Conservation (phyloP, 2,888 invertebrate genomes). For the Lasioglossum malachurum region DNA sequence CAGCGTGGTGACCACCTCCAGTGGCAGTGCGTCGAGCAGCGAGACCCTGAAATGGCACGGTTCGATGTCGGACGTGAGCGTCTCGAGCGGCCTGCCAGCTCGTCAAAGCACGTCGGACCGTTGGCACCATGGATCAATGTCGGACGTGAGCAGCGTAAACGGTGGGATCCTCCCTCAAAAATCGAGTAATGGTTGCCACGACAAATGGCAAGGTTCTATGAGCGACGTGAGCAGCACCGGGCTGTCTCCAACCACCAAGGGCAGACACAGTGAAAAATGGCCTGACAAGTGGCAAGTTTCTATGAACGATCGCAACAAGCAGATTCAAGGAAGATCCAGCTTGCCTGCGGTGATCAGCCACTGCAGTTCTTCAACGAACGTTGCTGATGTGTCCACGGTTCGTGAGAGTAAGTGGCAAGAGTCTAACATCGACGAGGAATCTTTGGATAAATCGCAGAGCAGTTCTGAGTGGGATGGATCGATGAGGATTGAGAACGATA, state of each 20-base stretch:
- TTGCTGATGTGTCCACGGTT: conserved; percentile 65
- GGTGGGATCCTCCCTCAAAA: conserved; percentile 73
- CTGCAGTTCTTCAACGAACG: conserved; percentile 66
- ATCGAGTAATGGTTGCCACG: conserved; percentile 68
- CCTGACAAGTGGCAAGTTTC: conserved; percentile 80
- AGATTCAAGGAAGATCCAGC: conserved; percentile 66
- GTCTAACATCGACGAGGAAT: conserved; percentile 77
- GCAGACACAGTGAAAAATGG: conserved; percentile 71
- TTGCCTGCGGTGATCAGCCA: conserved; percentile 75
- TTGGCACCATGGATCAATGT: conserved; percentile 82
- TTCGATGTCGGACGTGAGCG: conserved; percentile 86
- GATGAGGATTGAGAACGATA: conserved; percentile 67
- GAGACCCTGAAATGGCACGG: conserved; percentile 93
- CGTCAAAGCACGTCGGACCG: conserved; percentile 72
- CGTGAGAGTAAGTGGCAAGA: conserved; percentile 79
- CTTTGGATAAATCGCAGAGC: conserved; percentile 65
- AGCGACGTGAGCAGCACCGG: conserved; percentile 87
- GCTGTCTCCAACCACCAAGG: conserved; percentile 63
- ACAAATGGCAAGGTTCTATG: conserved; percentile 88
- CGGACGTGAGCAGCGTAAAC: conserved; percentile 81
- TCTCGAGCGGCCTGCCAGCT: conserved; percentile 82
- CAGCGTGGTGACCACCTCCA: conserved; percentile 88
- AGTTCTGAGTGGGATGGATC: conserved; percentile 72
- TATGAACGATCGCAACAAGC: conserved; percentile 80
- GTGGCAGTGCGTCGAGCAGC: conserved; percentile 89